A percentile compares a stretch with the other conserved stretches of the same genome.
Conservation (phyloP, 2,888 invertebrate genomes). For the Sisyra terminalis region DNA sequence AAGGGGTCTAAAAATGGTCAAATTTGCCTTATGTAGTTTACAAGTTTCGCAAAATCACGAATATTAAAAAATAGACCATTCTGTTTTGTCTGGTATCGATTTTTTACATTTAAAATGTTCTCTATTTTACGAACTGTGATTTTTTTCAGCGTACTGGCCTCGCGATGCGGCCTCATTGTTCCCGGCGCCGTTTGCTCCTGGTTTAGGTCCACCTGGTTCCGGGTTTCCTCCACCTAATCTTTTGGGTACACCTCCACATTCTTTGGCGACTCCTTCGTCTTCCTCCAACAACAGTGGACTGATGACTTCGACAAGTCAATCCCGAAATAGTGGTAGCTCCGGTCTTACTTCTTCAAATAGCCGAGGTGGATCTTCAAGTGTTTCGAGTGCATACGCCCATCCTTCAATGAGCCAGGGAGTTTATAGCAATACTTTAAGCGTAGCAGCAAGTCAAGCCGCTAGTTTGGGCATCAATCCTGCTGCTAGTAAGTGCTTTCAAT, state of each 20-base stretch:
- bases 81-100: too few species aligned
- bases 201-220: conserved; percentile 25
- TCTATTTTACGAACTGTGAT: conserved; percentile 8
- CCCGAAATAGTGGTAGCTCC: conserved; percentile 24
- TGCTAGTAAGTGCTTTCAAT: conserved; percentile 52
- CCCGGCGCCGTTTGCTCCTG: conserved; percentile 27
- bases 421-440: conserved; percentile 58
- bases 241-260: conserved; percentile 24
- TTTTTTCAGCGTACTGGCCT: conserved; percentile 63
- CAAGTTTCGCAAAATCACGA: too few species aligned
- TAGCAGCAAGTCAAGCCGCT: conserved; percentile 73
- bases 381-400: conserved; percentile 10
- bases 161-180: conserved; percentile 37
- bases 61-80: neutral
- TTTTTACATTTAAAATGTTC: too few species aligned
- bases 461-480: conserved; percentile 62
- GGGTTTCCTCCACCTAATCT: conserved; percentile 23
- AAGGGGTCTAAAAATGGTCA: too few species aligned
- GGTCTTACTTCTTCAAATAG: conserved; percentile 36
- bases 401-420: conserved; percentile 19
- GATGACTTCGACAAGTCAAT: conserved; percentile 16
- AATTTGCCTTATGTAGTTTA: too few species aligned
- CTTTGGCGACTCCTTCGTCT: conserved; percentile 12
- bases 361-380: conserved; percentile 21
- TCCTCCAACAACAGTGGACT: conserved; percentile 11